Evolutionary conservation across 2,888 invertebrate genomes (phyloP), one percentile per base, ranked within the genome.

Genomic region (Gonocerus acuteangulatus): DNA sequence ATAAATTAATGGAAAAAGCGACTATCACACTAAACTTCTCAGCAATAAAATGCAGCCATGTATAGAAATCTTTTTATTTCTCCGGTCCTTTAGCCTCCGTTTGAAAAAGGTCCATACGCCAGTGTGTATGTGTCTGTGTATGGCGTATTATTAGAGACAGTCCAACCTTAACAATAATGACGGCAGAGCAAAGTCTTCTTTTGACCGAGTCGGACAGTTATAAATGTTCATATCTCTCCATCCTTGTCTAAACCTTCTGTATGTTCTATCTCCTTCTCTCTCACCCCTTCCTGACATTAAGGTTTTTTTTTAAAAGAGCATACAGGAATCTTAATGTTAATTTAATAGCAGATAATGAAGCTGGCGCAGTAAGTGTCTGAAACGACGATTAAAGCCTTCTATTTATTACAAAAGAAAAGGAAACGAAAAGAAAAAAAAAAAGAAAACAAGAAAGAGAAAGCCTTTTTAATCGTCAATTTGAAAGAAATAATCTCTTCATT

Each of bases 111-210:
- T 2, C 36, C 51, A 7, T 34, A 15, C 19, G 16, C 7, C 47
- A 2, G 44, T 47, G 15, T 23, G 49, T 21, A 9, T 36, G 54
- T 42, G 34, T 51, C 34, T 51, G 56, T 42, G 44, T 44, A 13
- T 58, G 48, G 59, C 48, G 59, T 59, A 59, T 59, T 59, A 59
- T 59, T 59, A 59, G 42, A 23, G 45, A 9, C 18, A 15, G 36
- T 15, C 57, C 34, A 42, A 48, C 45, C 27, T 48, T 59, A 48
- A 59, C 44, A 59, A 59, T 59, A 59, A 59, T 59, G 59, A 59
- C 36, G 16, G 13, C 15, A 18, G 13, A 18, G 36, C 32, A 19
- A 16, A 19, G 57, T 23, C 48, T 48, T 48, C 59, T 59, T 59
- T 59, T 59, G 48, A 48, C 48, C 39, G 23, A 18, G 21, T 34